Percentiles rank a stretch among this genome's conserved stretches.
Evolutionary conservation across 2,888 invertebrate species (phyloP).

Genomic region (Cantharis nigra): DNA sequence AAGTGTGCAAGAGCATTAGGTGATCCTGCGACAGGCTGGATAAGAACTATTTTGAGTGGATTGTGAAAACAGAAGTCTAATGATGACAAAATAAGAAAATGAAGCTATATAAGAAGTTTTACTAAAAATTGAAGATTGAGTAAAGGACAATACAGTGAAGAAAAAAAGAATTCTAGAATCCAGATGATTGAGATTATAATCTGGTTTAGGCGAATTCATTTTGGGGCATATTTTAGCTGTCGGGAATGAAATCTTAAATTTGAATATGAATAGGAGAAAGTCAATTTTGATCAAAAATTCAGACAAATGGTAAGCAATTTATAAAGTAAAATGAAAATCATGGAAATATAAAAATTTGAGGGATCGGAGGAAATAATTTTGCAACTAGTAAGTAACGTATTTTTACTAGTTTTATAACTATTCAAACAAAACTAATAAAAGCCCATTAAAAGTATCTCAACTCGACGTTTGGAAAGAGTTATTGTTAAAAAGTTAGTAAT

Average conservation of each 20-base stretch:
- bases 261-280: background rate
- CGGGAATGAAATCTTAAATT: background rate
- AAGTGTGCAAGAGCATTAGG: no score
- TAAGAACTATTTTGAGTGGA: no score
- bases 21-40: no score
- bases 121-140: no score
- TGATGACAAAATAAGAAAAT: no score
- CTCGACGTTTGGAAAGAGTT: conserved; percentile 42
- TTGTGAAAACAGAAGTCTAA: no score
- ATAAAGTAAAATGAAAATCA: background rate
- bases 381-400: conserved; percentile 11
- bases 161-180: no score
- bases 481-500: conserved; percentile 47
- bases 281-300: background rate
- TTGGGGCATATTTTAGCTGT: background rate
- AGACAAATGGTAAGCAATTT: background rate
- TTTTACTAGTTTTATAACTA: conserved; percentile 29
- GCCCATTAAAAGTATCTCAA: conserved; percentile 37
- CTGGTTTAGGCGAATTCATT: background rate
- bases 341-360: background rate
- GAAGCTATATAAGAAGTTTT: no score
- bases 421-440: conserved; percentile 42
- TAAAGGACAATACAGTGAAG: no score
- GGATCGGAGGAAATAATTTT: background rate
- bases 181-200: background rate